Evolutionary conservation across 2,888 invertebrate genomes (phyloP).

Genomic region (Xestia xanthographa): DNA sequence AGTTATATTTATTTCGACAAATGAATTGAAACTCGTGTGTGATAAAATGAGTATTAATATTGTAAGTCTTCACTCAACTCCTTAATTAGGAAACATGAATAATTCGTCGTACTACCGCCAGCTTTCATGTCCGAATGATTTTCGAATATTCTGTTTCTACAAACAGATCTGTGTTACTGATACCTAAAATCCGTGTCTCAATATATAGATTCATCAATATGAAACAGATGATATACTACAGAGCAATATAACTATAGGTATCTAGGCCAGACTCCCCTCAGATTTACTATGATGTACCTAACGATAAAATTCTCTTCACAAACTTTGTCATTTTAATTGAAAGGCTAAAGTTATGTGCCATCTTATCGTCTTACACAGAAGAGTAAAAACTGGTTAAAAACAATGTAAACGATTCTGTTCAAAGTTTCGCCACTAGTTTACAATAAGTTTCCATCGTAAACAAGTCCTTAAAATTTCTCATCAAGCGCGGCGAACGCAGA

Average conservation of each 20-base stretch:
- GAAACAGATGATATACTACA: neutral
- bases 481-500: constrained; percentile 63
- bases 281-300: neutral
- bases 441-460: constrained; percentile 64
- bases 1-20: neutral
- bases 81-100: constrained; percentile 1
- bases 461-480: constrained; percentile 67
- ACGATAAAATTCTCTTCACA: constrained; percentile 25
- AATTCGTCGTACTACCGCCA: neutral
- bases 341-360: constrained; percentile 40
- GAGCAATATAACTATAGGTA: neutral
- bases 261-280: neutral
- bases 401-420: constrained; percentile 40
- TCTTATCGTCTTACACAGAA: constrained; percentile 28
- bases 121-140: neutral
- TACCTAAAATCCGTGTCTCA: neutral
- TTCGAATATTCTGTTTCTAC: constrained; percentile 14
- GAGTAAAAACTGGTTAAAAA: constrained; percentile 40
- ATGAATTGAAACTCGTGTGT: neutral
- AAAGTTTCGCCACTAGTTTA: constrained; percentile 53
- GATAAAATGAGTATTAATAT: neutral
- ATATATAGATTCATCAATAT: constrained; percentile 17
- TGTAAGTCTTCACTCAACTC: too few species aligned
- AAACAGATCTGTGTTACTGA: neutral
- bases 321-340: constrained; percentile 48